Evolutionary conservation across 2,888 invertebrate species (phyloP).

Genomic region (Xestoiulus laeticollis): DNA sequence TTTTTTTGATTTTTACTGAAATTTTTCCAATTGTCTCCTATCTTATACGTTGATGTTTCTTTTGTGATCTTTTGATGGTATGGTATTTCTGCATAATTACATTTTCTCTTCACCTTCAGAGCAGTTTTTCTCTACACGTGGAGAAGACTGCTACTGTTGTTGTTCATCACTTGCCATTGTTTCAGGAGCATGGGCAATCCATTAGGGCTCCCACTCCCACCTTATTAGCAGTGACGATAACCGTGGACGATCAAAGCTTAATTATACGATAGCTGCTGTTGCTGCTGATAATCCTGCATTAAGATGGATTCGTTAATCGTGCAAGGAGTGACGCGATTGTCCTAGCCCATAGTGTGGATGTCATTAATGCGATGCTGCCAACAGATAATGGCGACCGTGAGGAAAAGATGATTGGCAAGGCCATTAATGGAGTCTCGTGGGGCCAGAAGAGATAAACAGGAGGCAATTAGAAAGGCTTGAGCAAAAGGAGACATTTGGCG

Average conservation of each 20-base stretch:
- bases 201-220: slow-evolving; percentile 45
- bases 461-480: slow-evolving; percentile 44
- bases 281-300: background rate
- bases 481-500: background rate
- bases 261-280: slow-evolving; percentile 39
- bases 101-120: too few species aligned
- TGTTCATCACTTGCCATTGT: background rate
- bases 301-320: slow-evolving; percentile 12
- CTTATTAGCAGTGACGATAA: slow-evolving; percentile 45
- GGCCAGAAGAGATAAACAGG: slow-evolving; percentile 43
- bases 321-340: slow-evolving; percentile 12
- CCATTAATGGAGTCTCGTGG: slow-evolving; percentile 42
- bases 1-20: too few species aligned
- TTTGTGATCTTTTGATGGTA: too few species aligned
- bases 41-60: too few species aligned
- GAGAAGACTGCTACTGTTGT: background rate
- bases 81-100: too few species aligned
- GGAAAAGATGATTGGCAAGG: slow-evolving; percentile 48
- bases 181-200: background rate
- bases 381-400: slow-evolving; percentile 29
- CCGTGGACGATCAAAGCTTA: slow-evolving; percentile 45
- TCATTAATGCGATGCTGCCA: slow-evolving; percentile 43
- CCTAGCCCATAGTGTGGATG: background rate
- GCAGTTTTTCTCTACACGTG: too few species aligned
- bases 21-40: too few species aligned